Evolutionary conservation across 2,888 invertebrate genomes (phyloP).

Genomic region (Idaea straminata): DNA sequence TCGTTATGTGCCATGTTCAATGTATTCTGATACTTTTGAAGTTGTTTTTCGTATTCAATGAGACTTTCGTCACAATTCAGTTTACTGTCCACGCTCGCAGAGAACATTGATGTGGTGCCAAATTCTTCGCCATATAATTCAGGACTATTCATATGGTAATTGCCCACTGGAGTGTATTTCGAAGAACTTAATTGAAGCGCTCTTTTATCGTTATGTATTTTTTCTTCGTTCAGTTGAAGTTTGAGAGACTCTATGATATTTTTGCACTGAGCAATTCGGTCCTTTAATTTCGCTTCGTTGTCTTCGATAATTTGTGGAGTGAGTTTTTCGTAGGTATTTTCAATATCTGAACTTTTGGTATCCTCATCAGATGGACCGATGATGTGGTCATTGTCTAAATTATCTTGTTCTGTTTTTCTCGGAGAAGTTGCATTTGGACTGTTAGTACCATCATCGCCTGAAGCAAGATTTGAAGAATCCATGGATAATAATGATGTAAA

Average conservation of each 20-base stretch:
- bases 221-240: slow-evolving; percentile 61
- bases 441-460: slow-evolving; percentile 46
- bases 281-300: slow-evolving; percentile 59
- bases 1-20: slow-evolving; percentile 69
- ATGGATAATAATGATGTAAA: slow-evolving; percentile 28
- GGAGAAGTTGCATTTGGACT: slow-evolving; percentile 22
- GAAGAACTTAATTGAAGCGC: not conserved
- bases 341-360: slow-evolving; percentile 12
- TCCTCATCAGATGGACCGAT: slow-evolving; percentile 17
- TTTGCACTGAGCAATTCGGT: slow-evolving; percentile 64
- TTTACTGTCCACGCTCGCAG: slow-evolving; percentile 55
- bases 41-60: slow-evolving; percentile 70
- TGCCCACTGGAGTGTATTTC: not conserved
- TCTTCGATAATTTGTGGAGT: slow-evolving; percentile 49
- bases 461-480: slow-evolving; percentile 44
- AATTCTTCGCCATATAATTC: slow-evolving; percentile 10
- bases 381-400: slow-evolving; percentile 17
- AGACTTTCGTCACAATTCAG: slow-evolving; percentile 62
- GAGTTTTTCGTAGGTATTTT: slow-evolving; percentile 25
- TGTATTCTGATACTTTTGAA: slow-evolving; percentile 69
- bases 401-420: slow-evolving; percentile 24
- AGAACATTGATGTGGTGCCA: slow-evolving; percentile 36
- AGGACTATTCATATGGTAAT: slow-evolving; percentile 7
- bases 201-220: slow-evolving; percentile 51
- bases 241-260: slow-evolving; percentile 65